These are phyloP conservation scores for Callyntrura sp. DNA, from an alignment of 2,888 invertebrate species.

Conservation along the genomic window DNA sequence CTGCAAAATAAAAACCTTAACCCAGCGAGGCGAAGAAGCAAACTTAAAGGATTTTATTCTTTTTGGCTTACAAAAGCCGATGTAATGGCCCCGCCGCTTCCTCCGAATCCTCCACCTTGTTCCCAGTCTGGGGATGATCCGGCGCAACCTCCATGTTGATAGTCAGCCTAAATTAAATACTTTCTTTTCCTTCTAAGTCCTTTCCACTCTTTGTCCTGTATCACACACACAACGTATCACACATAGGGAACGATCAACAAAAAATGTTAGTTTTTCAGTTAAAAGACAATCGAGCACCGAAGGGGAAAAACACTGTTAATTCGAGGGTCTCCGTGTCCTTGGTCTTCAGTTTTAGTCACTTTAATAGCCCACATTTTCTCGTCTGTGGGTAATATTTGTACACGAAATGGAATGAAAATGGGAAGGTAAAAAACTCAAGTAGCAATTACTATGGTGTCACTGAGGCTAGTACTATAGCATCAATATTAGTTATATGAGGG, in stretches of 20 bases:
- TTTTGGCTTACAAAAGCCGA: conserved; percentile 82
- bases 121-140: conserved; percentile 82
- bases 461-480: background rate
- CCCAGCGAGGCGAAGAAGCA: conserved; percentile 28
- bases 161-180: conserved; percentile 53
- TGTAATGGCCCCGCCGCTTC: conserved; percentile 83
- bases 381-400: conserved; percentile 10
- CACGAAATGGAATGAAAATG: conserved; percentile 6
- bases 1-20: conserved; percentile 9
- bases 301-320: too few species aligned
- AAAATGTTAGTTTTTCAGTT: background rate
- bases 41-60: conserved; percentile 48
- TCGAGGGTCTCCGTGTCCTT: too few species aligned
- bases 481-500: conserved; percentile 21
- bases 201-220: background rate
- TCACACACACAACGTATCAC: conserved; percentile 31
- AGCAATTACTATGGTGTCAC: background rate
- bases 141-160: conserved; percentile 77
- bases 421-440: conserved; percentile 13
- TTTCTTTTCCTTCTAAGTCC: conserved; percentile 29
- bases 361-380: conserved; percentile 8
- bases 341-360: background rate
- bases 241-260: conserved; percentile 15
- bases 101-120: conserved; percentile 82
- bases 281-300: too few species aligned